Percentiles rank a stretch among this genome's conserved stretches.
Evolutionary conservation across 2,797 vertebrate species (phyloP).

Genomic region (Caiman crocodilus): DNA sequence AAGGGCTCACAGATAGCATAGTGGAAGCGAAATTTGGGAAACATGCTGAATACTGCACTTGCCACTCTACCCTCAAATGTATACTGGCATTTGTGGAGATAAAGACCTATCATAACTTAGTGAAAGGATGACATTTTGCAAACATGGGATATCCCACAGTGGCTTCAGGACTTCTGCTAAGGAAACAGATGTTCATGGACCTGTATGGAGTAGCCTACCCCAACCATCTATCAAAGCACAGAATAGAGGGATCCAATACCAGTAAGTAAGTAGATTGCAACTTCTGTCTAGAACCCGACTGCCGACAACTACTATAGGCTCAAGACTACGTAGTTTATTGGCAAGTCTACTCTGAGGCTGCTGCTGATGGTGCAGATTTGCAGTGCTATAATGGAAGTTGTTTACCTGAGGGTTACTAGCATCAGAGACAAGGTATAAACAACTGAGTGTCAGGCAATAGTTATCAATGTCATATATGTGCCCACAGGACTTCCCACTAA

Average conservation of each 20-base stretch:
- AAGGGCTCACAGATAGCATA: no score
- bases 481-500: no score
- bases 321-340: background rate
- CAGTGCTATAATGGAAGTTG: background rate
- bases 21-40: no score
- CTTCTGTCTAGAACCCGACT: background rate
- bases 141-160: background rate
- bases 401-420: background rate
- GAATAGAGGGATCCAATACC: background rate
- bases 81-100: no score
- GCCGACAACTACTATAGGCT: background rate
- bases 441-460: background rate
- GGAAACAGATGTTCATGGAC: background rate
- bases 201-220: background rate
- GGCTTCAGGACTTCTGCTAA: background rate
- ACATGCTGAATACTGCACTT: no score
- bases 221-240: background rate
- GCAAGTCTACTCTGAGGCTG: background rate
- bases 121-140: no score
- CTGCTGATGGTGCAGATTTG: fast-evolving
- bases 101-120: no score
- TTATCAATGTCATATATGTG: no score
- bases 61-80: no score
- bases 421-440: background rate
- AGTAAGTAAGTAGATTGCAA: background rate